Evolutionary conservation across 2,113 vertebrate species (phyloP).

Genomic region (Pongo pygmaeus): DNA sequence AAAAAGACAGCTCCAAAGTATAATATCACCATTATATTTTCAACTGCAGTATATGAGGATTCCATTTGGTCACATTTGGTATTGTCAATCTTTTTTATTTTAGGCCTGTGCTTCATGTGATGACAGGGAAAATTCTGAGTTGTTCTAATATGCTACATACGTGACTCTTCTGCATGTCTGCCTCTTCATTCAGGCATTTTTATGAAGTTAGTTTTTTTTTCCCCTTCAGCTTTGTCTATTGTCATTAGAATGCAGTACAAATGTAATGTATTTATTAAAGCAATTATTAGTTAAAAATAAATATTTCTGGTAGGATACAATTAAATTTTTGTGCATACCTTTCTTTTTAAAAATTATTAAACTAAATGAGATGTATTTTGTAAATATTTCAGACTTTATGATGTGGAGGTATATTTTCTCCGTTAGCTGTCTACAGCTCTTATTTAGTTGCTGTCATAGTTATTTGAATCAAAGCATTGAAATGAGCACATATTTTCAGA

Average conservation of each 20-base stretch:
- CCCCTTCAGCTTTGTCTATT: background rate
- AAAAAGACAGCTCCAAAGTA: background rate
- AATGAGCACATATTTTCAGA: background rate
- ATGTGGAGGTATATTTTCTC: background rate
- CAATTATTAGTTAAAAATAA: background rate
- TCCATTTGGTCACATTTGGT: background rate
- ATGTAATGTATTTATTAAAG: background rate
- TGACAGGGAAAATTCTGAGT: background rate
- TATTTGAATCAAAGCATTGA: background rate
- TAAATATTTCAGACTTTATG: background rate
- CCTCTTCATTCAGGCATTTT: background rate
- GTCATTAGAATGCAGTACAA: background rate
- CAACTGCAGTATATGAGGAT: background rate
- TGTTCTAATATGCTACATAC: background rate
- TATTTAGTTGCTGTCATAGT: background rate
- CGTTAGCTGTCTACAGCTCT: background rate
- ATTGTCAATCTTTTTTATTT: background rate
- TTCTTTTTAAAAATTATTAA: background rate
- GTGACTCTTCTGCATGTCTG: background rate
- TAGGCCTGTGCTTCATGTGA: background rate
- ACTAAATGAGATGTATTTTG: background rate
- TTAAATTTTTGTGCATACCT: background rate
- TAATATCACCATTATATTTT: background rate
- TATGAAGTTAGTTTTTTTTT: background rate
- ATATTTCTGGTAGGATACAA: background rate